A percentile compares a stretch with the other conserved stretches of the same genome.
phyloP scores from a whole-genome alignment of 2,797 vertebrate species.

The Chelonia mydas region DNA sequence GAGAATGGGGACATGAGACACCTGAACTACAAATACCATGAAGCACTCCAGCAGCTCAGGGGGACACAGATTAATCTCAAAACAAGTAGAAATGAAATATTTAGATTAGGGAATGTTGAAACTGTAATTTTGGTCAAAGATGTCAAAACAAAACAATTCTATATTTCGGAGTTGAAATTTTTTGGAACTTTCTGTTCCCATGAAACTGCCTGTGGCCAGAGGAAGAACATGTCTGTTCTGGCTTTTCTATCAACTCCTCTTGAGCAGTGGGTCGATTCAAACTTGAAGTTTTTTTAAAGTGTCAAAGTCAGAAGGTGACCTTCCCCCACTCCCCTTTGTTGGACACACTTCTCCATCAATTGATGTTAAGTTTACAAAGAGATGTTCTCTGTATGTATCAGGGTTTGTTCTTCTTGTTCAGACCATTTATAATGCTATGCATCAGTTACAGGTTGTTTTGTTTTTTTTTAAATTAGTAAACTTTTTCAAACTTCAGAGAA shows the following conservation, averaged over 20 bases:
- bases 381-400: neutral
- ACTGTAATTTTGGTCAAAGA: no score
- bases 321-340: neutral
- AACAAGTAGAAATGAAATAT: neutral
- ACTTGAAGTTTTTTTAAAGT: neutral
- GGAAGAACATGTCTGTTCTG: no score
- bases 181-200: no score
- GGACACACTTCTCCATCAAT: neutral
- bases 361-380: neutral
- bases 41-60: no score
- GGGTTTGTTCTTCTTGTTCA: neutral
- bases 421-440: rapidly evolving
- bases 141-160: no score
- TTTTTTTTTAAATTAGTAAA: rapidly evolving
- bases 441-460: rapidly evolving
- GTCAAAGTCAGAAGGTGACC: neutral
- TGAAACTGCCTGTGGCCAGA: no score
- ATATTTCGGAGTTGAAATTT: no score
- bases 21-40: neutral
- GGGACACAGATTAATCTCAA: neutral
- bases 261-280: neutral
- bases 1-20: neutral
- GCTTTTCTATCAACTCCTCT: no score
- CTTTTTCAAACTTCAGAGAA: neutral
- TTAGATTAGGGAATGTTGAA: neutral